Evolutionary conservation across 2,888 invertebrate genomes (phyloP).

Genomic region (Sarcophaga subvicina): DNA sequence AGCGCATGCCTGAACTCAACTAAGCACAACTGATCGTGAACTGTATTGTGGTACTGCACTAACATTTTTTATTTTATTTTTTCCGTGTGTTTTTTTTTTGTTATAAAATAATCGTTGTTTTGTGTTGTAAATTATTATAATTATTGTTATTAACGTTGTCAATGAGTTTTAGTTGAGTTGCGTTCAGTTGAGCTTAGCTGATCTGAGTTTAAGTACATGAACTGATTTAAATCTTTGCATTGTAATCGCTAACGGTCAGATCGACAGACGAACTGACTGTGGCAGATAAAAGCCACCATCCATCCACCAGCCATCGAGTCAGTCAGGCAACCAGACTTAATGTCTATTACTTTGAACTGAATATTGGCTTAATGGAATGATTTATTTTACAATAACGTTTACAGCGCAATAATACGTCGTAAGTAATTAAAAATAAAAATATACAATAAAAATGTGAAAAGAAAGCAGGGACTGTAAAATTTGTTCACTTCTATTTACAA

Average conservation of each 20-base stretch:
- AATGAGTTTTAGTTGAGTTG: conserved; percentile 41
- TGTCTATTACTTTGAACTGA: conserved; percentile 26
- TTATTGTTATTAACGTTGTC: conserved; percentile 70
- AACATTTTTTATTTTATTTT: not conserved
- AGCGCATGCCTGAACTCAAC: not conserved
- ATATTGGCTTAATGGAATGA: conserved; percentile 8
- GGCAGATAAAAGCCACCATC: too few species aligned
- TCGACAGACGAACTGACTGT: not conserved
- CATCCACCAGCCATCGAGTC: too few species aligned
- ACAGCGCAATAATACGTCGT: not conserved
- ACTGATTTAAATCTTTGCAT: conserved; percentile 52
- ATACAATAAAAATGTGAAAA: not conserved
- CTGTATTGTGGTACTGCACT: not conserved
- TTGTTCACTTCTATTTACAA: too few species aligned
- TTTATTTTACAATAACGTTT: not conserved
- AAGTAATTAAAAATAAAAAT: not conserved
- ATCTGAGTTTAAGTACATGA: conserved; percentile 29
- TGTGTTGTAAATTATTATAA: conserved; percentile 66
- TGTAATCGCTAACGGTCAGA: conserved; percentile 37
- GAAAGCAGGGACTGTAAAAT: not conserved
- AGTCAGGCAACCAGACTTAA: not conserved
- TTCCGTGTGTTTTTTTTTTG: not conserved
- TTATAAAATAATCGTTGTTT: conserved; percentile 64
- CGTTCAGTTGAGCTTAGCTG: not conserved
- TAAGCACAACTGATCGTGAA: not conserved